These are phyloP conservation scores for Aegithalos caudatus DNA, from an alignment of 2,113 vertebrate genomes.

Conservation along the genomic window DNA sequence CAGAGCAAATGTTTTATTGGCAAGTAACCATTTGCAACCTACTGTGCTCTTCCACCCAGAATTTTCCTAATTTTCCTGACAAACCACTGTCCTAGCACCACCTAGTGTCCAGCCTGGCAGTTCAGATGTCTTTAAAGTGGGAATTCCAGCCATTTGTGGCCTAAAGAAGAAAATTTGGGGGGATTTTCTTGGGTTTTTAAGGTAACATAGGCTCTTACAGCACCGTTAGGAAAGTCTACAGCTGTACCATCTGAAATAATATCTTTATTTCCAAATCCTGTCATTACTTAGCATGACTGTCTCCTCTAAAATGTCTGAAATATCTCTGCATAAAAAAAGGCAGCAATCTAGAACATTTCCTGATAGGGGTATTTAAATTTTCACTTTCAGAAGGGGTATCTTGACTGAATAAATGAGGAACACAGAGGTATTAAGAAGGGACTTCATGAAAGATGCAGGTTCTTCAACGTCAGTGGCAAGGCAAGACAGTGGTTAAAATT, in stretches of 20 bases:
- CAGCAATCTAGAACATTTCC: not conserved
- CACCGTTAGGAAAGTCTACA: not conserved
- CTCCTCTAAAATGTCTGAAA: not conserved
- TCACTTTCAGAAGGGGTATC: not conserved
- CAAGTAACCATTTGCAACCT: not conserved
- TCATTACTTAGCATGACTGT: not conserved
- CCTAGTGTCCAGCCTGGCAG: conserved; percentile 13
- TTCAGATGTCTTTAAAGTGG: rapidly evolving
- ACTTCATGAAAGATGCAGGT: not conserved
- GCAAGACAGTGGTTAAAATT: conserved; percentile 5
- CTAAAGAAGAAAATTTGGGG: rapidly evolving
- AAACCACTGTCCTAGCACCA: conserved; percentile 47
- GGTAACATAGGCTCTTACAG: not conserved
- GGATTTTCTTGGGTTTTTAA: not conserved
- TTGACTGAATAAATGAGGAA: not conserved
- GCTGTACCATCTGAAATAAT: not conserved
- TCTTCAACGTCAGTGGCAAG: not conserved
- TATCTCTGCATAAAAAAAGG: not conserved
- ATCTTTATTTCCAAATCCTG: not conserved
- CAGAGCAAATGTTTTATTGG: conserved; percentile 4
- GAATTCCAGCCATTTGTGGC: not conserved
- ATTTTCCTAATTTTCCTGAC: not conserved
- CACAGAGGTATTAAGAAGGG: not conserved
- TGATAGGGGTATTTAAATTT: not conserved
- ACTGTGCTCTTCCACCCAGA: not conserved